These are phyloP conservation scores for Asarcornis scutulata DNA, from an alignment of 2,113 vertebrate genomes.

Conservation along the genomic window DNA sequence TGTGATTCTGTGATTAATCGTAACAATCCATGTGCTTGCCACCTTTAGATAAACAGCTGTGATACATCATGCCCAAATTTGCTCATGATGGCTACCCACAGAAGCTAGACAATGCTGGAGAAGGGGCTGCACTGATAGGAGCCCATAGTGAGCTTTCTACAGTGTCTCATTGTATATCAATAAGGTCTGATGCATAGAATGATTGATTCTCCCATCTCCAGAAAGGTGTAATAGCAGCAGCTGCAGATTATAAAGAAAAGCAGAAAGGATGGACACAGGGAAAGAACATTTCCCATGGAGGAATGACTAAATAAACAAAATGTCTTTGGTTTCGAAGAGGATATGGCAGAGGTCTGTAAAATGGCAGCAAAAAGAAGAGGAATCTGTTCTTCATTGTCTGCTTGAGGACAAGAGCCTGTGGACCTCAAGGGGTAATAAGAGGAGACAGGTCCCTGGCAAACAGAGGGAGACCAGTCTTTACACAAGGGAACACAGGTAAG, in stretches of 20 bases:
- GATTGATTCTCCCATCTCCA: neutral
- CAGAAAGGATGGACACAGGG: neutral
- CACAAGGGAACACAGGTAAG: neutral
- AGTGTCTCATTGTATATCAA: accelerated
- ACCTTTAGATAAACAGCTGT: neutral
- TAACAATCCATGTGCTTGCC: neutral
- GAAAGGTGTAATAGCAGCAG: neutral
- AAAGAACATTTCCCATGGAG: neutral
- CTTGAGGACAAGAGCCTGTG: neutral
- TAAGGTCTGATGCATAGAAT: neutral
- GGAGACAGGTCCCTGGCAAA: neutral
- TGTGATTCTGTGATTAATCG: too few species aligned
- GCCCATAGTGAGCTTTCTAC: neutral
- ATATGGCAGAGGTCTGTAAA: neutral
- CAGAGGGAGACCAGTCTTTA: neutral
- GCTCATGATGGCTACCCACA: neutral
- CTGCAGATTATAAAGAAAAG: neutral
- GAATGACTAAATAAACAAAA: neutral
- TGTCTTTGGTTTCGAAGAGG: neutral
- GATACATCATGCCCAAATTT: neutral
- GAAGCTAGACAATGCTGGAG: neutral
- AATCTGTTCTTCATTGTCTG: neutral
- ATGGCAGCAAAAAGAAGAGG: neutral
- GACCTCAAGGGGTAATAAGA: neutral
- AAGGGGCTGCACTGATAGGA: neutral